phyloP scores from a whole-genome alignment of 2,113 vertebrate species.

The Xiphias gladius region DNA sequence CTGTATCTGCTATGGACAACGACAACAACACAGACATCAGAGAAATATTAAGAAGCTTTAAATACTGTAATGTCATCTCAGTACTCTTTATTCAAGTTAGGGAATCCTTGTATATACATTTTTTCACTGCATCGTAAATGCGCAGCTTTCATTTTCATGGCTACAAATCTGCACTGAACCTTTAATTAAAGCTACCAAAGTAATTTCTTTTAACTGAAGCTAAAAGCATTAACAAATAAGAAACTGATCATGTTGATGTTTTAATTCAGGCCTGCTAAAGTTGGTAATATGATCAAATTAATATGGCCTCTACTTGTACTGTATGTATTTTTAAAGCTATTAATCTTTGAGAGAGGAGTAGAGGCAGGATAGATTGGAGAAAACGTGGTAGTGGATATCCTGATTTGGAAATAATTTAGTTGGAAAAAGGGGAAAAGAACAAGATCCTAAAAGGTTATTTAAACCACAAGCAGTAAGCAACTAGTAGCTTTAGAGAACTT shows the following conservation, averaged over 20 bases:
- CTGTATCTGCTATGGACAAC: no score
- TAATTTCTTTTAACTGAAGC: neutral
- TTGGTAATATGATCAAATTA: neutral
- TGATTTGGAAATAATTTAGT: neutral
- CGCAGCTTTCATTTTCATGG: no score
- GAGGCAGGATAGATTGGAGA: neutral
- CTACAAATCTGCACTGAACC: neutral
- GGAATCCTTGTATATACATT: no score
- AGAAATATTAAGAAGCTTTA: no score
- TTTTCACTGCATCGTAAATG: no score
- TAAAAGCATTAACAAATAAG: neutral
- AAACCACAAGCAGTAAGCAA: conserved; percentile 8
- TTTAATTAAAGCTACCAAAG: neutral
- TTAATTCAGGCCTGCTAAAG: neutral
- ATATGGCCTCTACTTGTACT: conserved; percentile 20
- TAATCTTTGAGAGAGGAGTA: conserved; percentile 26
- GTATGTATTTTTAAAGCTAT: conserved; percentile 22
- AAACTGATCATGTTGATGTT: neutral
- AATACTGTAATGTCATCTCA: no score
- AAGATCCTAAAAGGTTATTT: conserved; percentile 3
- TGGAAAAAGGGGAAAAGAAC: neutral
- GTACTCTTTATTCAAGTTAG: no score
- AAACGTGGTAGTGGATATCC: neutral
- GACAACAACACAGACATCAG: no score
- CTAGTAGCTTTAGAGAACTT: neutral